These are phyloP conservation scores for Apeira syringaria DNA, from an alignment of 2,888 invertebrate genomes.

Conservation along the genomic window DNA sequence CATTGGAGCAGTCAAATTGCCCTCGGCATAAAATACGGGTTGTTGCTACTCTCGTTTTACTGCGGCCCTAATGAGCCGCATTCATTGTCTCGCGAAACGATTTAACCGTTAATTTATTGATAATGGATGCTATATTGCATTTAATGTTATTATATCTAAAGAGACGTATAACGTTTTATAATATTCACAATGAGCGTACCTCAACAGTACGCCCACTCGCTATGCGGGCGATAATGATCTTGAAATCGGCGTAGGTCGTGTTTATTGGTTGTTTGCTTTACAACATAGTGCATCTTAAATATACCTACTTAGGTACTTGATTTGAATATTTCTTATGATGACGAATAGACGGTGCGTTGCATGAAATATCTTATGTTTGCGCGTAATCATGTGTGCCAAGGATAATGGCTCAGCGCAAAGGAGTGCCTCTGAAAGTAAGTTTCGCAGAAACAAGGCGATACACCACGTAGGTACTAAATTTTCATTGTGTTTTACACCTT, in stretches of 20 bases:
- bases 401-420: constrained; percentile 27
- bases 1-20: constrained; percentile 53
- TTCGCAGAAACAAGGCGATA: constrained; percentile 30
- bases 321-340: constrained; percentile 31
- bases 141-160: constrained; percentile 45
- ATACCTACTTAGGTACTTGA: constrained; percentile 25
- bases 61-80: constrained; percentile 63
- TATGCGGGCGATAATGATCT: constrained; percentile 72
- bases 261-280: constrained; percentile 60
- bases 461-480: constrained; percentile 24
- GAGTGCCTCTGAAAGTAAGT: constrained; percentile 34
- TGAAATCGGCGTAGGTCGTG: constrained; percentile 72
- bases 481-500: constrained; percentile 19
- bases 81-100: constrained; percentile 62
- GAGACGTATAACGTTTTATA: constrained; percentile 52
- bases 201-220: constrained; percentile 58
- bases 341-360: constrained; percentile 28
- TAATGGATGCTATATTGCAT: constrained; percentile 53
- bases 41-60: constrained; percentile 54
- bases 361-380: constrained; percentile 28
- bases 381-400: constrained; percentile 35
- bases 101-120: constrained; percentile 65
- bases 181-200: constrained; percentile 67
- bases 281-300: constrained; percentile 42
- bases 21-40: constrained; percentile 41